A percentile compares a stretch with the other conserved stretches of the same genome.
Conservation (phyloP, 2,113 vertebrate species). For the Cyphomyrus plagiostoma region DNA sequence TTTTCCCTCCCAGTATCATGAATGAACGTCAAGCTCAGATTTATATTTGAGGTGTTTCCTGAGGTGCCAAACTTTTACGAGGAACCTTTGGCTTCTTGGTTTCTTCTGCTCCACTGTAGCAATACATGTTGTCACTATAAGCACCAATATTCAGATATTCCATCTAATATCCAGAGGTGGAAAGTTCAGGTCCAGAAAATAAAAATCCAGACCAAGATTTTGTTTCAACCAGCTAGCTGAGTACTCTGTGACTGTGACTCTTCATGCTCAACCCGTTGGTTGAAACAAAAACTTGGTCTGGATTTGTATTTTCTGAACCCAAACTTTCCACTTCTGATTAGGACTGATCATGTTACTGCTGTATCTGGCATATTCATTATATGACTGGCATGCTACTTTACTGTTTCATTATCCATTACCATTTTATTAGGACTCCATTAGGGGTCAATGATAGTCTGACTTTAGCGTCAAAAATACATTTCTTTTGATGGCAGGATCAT, state of each 20-base stretch:
- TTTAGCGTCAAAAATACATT: slow-evolving; percentile 21
- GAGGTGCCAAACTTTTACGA: not conserved
- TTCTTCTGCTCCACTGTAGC: not conserved
- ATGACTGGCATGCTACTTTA: not conserved
- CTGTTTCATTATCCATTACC: not conserved
- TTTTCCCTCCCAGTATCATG: not conserved
- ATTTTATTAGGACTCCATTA: slow-evolving; percentile 21
- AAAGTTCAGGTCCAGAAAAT: not conserved
- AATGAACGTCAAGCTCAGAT: not conserved
- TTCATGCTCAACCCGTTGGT: not conserved
- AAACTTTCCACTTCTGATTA: not conserved
- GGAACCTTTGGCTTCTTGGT: not conserved
- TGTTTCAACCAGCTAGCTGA: not conserved
- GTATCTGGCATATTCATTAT: slow-evolving; percentile 3
- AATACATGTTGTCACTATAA: not conserved
- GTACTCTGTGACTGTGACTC: not conserved
- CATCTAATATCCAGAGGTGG: not conserved
- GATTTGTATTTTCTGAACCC: not conserved
- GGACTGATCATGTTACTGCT: not conserved
- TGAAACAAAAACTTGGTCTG: not conserved
- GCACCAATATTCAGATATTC: not conserved
- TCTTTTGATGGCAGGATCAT: slow-evolving; percentile 5
- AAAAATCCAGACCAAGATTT: not conserved
- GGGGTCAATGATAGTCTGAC: slow-evolving; percentile 22
- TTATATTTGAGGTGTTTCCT: not conserved